phyloP scores from a whole-genome alignment of 2,113 vertebrate genomes.

The Empidonax alnorum region DNA sequence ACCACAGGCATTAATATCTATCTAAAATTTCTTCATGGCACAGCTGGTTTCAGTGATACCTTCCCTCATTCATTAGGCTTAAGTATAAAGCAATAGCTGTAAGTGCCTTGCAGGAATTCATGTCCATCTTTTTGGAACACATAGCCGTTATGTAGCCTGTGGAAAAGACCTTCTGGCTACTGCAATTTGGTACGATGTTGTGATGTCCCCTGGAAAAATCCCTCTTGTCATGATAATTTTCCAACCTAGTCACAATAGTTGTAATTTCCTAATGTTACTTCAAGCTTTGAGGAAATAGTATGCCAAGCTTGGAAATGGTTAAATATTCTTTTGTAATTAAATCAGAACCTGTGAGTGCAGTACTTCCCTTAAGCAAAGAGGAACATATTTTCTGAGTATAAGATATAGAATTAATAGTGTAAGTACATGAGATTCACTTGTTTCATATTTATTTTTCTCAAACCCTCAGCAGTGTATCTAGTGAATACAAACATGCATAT shows the following conservation, averaged over 20 bases:
- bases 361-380: background rate
- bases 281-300: background rate
- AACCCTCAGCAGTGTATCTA: background rate
- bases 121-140: background rate
- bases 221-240: background rate
- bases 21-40: slow-evolving; percentile 61
- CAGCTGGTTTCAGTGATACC: slow-evolving; percentile 57
- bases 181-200: background rate
- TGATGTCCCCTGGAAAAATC: background rate
- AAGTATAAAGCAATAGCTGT: slow-evolving; percentile 36
- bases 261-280: background rate
- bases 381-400: background rate
- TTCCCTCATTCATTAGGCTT: slow-evolving; percentile 57
- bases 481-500: background rate
- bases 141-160: background rate
- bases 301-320: background rate
- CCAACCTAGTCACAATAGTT: background rate
- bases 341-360: background rate
- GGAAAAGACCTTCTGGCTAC: background rate
- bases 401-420: background rate
- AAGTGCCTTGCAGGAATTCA: slow-evolving; percentile 42
- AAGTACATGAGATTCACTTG: background rate
- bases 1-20: slow-evolving; percentile 54
- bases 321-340: background rate
- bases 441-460: background rate